Percentiles rank a stretch among this genome's conserved stretches.
Conservation (phyloP, 2,888 invertebrate species). For the Ptychoptera albimana region DNA sequence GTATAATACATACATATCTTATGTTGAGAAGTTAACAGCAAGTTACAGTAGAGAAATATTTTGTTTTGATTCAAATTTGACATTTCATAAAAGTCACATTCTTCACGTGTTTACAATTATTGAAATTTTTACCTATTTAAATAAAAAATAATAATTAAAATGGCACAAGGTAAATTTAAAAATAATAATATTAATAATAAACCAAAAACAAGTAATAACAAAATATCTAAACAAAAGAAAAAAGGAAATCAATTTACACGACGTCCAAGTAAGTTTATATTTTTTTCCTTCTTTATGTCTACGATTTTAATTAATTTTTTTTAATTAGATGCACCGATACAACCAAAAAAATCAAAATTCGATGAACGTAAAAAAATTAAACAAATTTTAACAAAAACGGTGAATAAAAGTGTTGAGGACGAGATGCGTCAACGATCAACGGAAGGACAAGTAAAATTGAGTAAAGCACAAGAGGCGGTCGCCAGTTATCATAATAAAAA, state of each 20-base stretch:
- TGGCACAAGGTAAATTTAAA: slow-evolving; percentile 41
- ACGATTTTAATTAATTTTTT: slow-evolving; percentile 9
- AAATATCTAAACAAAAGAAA: slow-evolving; percentile 35
- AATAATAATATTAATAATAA: slow-evolving; percentile 34
- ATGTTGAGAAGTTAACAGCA: too few relatives aligned
- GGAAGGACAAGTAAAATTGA: slow-evolving; percentile 30
- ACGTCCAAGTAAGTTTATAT: slow-evolving; percentile 35
- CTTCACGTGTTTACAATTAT: too few relatives aligned
- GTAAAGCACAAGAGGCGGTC: slow-evolving; percentile 37
- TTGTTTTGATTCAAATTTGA: too few relatives aligned
- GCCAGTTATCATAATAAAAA: slow-evolving; percentile 22
- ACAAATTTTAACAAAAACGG: slow-evolving; percentile 40
- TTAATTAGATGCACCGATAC: slow-evolving; percentile 40
- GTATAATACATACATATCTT: too few relatives aligned
- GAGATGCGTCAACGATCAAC: slow-evolving; percentile 40
- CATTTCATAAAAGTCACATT: too few relatives aligned
- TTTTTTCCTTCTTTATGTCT: slow-evolving; percentile 5
- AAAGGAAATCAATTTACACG: slow-evolving; percentile 36
- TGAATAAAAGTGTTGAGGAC: slow-evolving; percentile 43
- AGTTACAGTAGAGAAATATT: too few relatives aligned
- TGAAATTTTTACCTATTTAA: too few relatives aligned
- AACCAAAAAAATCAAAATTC: slow-evolving; percentile 41
- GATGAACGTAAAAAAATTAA: slow-evolving; percentile 43
- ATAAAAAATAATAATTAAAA: slow-evolving; percentile 16
- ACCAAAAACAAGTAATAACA: slow-evolving; percentile 33